phyloP scores from a whole-genome alignment of 1,140 invertebrate genomes.

The Drosophila nigrodunni region DNA sequence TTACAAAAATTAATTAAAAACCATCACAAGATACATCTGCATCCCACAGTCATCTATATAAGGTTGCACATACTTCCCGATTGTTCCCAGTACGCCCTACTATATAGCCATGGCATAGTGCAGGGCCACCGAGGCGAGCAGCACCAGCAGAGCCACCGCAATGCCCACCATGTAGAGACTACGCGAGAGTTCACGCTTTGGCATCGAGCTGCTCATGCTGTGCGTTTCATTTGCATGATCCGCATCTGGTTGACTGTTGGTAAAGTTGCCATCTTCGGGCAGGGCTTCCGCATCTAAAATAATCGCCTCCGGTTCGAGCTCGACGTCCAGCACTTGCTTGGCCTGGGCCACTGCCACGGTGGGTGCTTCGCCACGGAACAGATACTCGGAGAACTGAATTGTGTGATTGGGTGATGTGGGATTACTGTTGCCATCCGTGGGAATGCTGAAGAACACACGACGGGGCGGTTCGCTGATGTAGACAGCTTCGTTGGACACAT shows the following conservation, averaged over 20 bases:
- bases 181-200: conserved; percentile 71
- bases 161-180: conserved; percentile 79
- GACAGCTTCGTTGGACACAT: conserved; percentile 65
- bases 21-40: conserved; percentile 72
- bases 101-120: conserved; percentile 62
- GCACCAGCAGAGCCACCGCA: conserved; percentile 67
- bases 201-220: conserved; percentile 59
- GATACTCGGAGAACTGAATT: conserved; percentile 80
- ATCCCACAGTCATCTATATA: conserved; percentile 23
- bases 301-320: conserved; percentile 70
- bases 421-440: conserved; percentile 38
- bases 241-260: conserved; percentile 3
- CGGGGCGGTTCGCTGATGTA: conserved; percentile 79
- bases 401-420: neutral
- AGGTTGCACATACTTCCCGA: conserved; percentile 13
- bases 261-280: conserved; percentile 66
- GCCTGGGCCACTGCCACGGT: conserved; percentile 76
- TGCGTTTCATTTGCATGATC: conserved; percentile 35
- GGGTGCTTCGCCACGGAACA: conserved; percentile 80
- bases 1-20: conserved; percentile 64
- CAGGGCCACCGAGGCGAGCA: conserved; percentile 67
- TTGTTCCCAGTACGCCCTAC: neutral
- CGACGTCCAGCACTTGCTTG: conserved; percentile 78
- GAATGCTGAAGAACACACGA: conserved; percentile 74
- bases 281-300: conserved; percentile 66